Evolutionary conservation across 2,113 vertebrate genomes (phyloP).

Genomic region (Catharus bicknelli): DNA sequence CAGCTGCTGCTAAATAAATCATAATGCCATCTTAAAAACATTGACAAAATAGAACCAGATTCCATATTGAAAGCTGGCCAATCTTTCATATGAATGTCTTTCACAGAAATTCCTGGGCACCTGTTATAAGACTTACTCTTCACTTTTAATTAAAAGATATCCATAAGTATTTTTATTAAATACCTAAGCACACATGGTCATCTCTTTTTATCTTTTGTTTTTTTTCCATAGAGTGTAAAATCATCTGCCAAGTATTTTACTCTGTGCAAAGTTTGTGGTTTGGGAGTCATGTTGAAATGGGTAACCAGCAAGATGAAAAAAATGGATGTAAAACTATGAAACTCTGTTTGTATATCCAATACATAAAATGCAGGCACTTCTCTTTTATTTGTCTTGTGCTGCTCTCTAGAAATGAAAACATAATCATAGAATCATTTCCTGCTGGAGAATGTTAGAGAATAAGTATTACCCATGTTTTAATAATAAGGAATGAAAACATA

Average conservation of each 20-base stretch:
- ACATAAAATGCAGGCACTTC: neutral
- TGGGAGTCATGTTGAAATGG: neutral
- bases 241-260: neutral
- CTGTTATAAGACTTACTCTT: slow-evolving; percentile 54
- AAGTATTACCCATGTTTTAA: neutral
- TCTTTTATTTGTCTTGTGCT: neutral
- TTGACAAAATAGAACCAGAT: slow-evolving; percentile 62
- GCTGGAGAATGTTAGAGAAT: neutral
- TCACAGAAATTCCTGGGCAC: slow-evolving; percentile 43
- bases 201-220: slow-evolving; percentile 31
- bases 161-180: slow-evolving; percentile 33
- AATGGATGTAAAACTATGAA: neutral
- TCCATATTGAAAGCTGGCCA: slow-evolving; percentile 38
- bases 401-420: neutral
- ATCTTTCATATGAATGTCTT: slow-evolving; percentile 49
- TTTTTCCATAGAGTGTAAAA: neutral
- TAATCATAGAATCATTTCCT: neutral
- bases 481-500: neutral
- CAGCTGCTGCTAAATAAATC: slow-evolving; percentile 66
- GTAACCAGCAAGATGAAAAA: neutral
- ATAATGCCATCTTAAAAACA: slow-evolving; percentile 61
- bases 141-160: slow-evolving; percentile 48
- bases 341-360: neutral
- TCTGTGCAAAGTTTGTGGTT: neutral
- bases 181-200: neutral